These are phyloP conservation scores for Sarcophaga caerulescens DNA, from an alignment of 2,888 invertebrate species.

Conservation along the genomic window DNA sequence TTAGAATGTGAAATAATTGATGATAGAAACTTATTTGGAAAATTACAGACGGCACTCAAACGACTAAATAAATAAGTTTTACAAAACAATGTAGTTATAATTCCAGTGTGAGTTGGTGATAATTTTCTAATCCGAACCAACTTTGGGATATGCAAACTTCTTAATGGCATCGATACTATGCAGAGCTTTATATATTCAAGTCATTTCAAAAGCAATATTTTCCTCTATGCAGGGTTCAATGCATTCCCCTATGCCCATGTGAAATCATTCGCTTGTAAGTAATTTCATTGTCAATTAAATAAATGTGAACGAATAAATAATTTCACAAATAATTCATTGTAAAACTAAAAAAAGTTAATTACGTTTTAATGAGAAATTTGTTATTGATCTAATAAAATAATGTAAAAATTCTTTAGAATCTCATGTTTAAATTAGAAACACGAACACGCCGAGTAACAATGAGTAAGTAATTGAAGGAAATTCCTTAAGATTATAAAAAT, in stretches of 20 bases:
- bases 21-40: no score
- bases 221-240: no score
- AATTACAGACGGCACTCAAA: no score
- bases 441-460: conserved; percentile 1
- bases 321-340: conserved; percentile 45
- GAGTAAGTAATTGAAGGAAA: conserved; percentile 59
- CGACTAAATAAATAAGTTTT: no score
- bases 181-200: no score
- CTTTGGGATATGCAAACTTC: no score
- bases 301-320: conserved; percentile 4
- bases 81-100: no score
- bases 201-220: no score
- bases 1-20: no score
- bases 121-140: no score
- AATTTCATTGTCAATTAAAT: neutral
- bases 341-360: conserved; percentile 28
- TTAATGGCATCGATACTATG: no score
- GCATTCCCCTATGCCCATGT: neutral
- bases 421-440: conserved; percentile 44
- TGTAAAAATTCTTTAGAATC: conserved; percentile 57
- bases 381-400: conserved; percentile 58
- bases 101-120: no score
- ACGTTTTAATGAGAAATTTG: conserved; percentile 41
- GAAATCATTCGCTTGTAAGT: neutral
- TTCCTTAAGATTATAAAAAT: conserved; percentile 40